Evolutionary conservation across 2,797 vertebrate genomes (phyloP).

Genomic region (Rhinichthys osculus): DNA sequence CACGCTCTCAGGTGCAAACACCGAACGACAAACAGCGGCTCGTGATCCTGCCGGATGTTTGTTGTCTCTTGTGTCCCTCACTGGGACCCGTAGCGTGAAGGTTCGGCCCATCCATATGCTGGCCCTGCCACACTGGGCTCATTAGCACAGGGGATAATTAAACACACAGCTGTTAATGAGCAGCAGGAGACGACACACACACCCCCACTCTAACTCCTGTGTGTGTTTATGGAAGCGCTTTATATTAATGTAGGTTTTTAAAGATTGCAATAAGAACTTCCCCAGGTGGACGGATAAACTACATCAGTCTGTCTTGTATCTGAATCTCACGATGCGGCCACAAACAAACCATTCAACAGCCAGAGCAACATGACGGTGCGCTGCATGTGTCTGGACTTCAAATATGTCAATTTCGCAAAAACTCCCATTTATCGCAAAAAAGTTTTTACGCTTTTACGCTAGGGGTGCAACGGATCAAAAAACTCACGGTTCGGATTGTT

Average conservation of each 20-base stretch:
- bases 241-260: not conserved
- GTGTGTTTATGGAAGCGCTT: not conserved
- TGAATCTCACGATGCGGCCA: not conserved
- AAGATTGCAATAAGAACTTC: conserved; percentile 2
- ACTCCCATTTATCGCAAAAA: too few relatives aligned
- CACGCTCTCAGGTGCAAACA: not conserved
- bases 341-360: not conserved
- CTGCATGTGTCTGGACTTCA: not conserved
- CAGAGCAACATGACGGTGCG: not conserved
- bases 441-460: too few relatives aligned
- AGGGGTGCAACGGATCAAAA: too few relatives aligned
- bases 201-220: conserved; percentile 72
- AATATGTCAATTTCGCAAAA: not conserved
- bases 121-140: conserved; percentile 79
- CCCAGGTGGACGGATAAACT: not conserved
- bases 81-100: conserved; percentile 53
- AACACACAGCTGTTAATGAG: conserved; percentile 86
- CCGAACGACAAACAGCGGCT: conserved; percentile 21
- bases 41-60: conserved; percentile 13
- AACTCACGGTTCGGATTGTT: too few relatives aligned
- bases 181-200: conserved; percentile 73
- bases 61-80: conserved; percentile 42
- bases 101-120: conserved; percentile 77
- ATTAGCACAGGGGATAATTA: conserved; percentile 84
- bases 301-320: not conserved